These are phyloP conservation scores for Siniperca undulata DNA, from an alignment of 2,797 vertebrate species.

Conservation along the genomic window DNA sequence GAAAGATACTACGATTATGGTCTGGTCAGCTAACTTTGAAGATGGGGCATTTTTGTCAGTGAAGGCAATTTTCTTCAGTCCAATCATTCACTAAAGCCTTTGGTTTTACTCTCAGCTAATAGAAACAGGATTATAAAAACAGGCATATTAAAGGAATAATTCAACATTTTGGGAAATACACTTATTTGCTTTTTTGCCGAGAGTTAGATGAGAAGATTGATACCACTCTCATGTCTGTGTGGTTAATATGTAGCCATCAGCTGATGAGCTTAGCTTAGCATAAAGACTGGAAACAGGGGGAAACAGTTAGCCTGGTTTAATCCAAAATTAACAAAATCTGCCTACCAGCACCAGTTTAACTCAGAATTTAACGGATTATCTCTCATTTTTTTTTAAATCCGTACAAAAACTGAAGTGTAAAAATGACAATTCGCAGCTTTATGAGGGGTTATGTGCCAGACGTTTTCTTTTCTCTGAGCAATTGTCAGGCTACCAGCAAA, in stretches of 20 bases:
- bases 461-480: neutral
- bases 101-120: slow-evolving; percentile 6
- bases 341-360: neutral
- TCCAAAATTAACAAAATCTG: neutral
- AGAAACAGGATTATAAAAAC: neutral
- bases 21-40: slow-evolving; percentile 43
- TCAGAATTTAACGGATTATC: neutral
- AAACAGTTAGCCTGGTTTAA: neutral
- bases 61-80: slow-evolving; percentile 14
- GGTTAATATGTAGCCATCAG: neutral
- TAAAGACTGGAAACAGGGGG: neutral
- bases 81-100: slow-evolving; percentile 16
- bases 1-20: slow-evolving; percentile 60
- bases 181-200: neutral
- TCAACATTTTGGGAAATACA: neutral
- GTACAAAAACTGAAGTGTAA: neutral
- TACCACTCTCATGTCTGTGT: neutral
- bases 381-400: neutral
- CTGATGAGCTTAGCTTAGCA: slow-evolving; percentile 13
- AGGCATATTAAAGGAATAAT: neutral
- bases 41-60: slow-evolving; percentile 39
- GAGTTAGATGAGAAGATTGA: neutral
- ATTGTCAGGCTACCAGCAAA: neutral
- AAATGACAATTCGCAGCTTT: neutral
- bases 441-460: no score